Conservation (phyloP, 1,140 invertebrate species). For the Apis florea region DNA sequence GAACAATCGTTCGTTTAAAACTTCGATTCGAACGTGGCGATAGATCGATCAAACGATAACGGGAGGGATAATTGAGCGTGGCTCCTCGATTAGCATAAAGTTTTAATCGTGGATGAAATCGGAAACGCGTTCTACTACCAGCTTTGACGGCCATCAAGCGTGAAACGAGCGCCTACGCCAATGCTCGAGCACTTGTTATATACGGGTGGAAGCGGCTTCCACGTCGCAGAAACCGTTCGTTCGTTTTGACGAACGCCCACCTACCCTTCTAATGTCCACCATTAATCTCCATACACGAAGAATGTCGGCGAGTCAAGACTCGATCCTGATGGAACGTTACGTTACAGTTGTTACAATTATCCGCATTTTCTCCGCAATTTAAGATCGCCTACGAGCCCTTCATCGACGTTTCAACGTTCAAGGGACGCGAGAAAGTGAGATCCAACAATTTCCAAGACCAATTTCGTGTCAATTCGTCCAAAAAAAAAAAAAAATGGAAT, state of each 20-base stretch:
- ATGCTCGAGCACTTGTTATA: constrained; percentile 31
- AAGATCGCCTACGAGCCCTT: no score
- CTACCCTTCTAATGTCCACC: constrained; percentile 25
- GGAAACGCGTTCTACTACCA: not conserved
- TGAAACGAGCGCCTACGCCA: constrained; percentile 26
- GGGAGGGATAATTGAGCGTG: constrained; percentile 11
- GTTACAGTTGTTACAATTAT: constrained; percentile 6
- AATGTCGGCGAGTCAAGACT: constrained; percentile 4
- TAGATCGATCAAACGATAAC: not conserved
- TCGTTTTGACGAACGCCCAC: constrained; percentile 46
- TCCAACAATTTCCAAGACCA: no score
- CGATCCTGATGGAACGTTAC: constrained; percentile 26
- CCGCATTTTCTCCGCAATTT: not conserved
- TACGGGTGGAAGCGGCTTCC: constrained; percentile 23
- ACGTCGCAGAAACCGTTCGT: constrained; percentile 47
- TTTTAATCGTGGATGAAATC: constrained; percentile 26
- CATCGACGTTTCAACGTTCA: no score
- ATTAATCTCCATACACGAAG: constrained; percentile 35
- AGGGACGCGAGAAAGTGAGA: no score
- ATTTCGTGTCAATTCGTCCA: no score
- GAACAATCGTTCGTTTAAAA: no score
- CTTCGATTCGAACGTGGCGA: not conserved
- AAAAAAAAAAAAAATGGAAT: no score
- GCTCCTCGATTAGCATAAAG: constrained; percentile 16
- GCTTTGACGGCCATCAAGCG: not conserved